Percentiles rank a stretch among this genome's conserved stretches.
These are phyloP conservation scores for Hipparchia semele DNA, from an alignment of 2,888 invertebrate species.

Conservation along the genomic window DNA sequence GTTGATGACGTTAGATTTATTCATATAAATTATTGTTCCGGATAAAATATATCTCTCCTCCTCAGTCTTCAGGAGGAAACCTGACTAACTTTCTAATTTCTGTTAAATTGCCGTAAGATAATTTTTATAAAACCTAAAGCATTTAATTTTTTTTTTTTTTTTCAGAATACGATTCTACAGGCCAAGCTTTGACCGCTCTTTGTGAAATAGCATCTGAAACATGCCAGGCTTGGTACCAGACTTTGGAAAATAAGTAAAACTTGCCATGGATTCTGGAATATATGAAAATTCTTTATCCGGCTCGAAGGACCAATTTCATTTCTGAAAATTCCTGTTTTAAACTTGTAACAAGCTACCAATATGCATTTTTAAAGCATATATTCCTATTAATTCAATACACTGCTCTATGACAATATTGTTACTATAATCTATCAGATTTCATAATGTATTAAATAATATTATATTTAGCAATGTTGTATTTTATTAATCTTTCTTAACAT, in stretches of 20 bases:
- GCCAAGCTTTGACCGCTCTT: slow-evolving; percentile 88
- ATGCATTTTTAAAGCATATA: neutral
- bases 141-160: slow-evolving; percentile 33
- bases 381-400: neutral
- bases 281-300: neutral
- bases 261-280: neutral
- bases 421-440: neutral
- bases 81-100: too few relatives aligned
- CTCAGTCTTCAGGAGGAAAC: too few relatives aligned
- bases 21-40: too few relatives aligned
- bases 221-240: slow-evolving; percentile 90
- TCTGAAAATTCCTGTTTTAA: neutral
- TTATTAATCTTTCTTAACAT: neutral
- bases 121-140: neutral
- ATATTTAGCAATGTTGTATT: neutral
- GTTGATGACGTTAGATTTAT: too few relatives aligned
- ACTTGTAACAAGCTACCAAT: neutral
- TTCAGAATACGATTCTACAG: slow-evolving; percentile 88
- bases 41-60: too few relatives aligned
- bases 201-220: slow-evolving; percentile 93
- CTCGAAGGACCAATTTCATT: slow-evolving; percentile 9
- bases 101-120: too few relatives aligned
- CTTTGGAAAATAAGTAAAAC: slow-evolving; percentile 61
- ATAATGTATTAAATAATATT: neutral
- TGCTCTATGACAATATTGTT: slow-evolving; percentile 20